Evolutionary conservation across 2,888 invertebrate species (phyloP).

Genomic region (Aleiodes leptofemur): DNA sequence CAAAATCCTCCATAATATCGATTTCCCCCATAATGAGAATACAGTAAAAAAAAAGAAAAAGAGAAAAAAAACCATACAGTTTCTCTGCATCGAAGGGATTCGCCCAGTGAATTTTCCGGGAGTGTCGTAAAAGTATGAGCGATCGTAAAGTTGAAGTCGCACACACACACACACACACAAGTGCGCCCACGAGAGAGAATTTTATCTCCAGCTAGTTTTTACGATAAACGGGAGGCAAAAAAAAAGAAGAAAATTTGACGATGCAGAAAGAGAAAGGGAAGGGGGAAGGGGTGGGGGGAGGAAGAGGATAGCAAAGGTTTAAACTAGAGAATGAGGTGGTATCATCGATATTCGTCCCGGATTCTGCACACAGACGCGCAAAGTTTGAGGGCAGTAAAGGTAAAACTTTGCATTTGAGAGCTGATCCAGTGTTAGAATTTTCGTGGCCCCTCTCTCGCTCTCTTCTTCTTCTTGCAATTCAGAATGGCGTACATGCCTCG

Average conservation of each 20-base stretch:
- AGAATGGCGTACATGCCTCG: constrained; percentile 31
- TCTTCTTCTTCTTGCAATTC: neutral
- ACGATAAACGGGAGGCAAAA: constrained; percentile 42
- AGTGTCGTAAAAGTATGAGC: constrained; percentile 55
- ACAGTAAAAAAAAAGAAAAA: neutral
- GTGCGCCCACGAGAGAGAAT: constrained; percentile 36
- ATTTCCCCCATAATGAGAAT: neutral
- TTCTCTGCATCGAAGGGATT: constrained; percentile 23
- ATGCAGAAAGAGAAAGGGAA: constrained; percentile 29
- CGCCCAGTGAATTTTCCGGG: constrained; percentile 34
- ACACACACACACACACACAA: constrained; percentile 37
- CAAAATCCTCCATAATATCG: neutral
- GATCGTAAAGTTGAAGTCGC: constrained; percentile 50
- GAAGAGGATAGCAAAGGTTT: neutral
- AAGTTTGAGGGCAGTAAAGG: constrained; percentile 46
- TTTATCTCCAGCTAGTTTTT: constrained; percentile 55
- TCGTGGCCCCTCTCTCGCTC: constrained; percentile 31
- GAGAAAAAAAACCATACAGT: neutral
- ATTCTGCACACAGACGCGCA: constrained; percentile 35
- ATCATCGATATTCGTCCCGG: constrained; percentile 57
- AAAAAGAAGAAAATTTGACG: constrained; percentile 42
- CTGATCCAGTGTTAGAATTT: constrained; percentile 49
- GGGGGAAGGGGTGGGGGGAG: constrained; percentile 28
- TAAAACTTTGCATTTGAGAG: constrained; percentile 50
- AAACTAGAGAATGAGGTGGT: constrained; percentile 40